phyloP scores from a whole-genome alignment of 2,797 vertebrate species.

The Bovichtus diacanthus region DNA sequence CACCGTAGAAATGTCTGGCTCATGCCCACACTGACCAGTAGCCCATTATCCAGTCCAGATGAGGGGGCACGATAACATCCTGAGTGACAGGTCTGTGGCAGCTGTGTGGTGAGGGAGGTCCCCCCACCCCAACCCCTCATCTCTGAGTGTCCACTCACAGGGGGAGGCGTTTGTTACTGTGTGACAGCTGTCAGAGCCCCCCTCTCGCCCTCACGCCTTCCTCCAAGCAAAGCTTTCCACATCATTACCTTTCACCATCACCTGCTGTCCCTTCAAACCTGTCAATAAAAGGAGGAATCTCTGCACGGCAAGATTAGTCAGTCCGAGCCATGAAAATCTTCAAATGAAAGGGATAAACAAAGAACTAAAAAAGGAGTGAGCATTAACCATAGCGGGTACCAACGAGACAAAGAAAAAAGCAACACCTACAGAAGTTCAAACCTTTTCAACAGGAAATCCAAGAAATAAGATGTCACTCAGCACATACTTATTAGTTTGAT shows the following conservation, averaged over 20 bases:
- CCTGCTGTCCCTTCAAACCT: slow-evolving; percentile 51
- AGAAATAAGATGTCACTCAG: neutral
- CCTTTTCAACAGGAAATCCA: neutral
- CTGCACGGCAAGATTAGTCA: slow-evolving; percentile 5
- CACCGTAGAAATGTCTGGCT: slow-evolving; percentile 9
- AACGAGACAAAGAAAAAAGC: neutral
- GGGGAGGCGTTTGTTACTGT: slow-evolving; percentile 69
- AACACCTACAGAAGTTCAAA: slow-evolving; percentile 12
- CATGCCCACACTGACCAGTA: slow-evolving; percentile 41
- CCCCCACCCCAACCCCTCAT: slow-evolving; percentile 7
- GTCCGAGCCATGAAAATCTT: neutral
- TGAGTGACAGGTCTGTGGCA: slow-evolving; percentile 77
- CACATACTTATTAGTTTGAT: neutral
- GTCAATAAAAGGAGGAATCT: slow-evolving; percentile 25
- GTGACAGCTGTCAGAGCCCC: slow-evolving; percentile 75
- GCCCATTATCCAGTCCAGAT: slow-evolving; percentile 67
- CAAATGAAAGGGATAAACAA: neutral
- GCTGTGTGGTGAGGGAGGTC: slow-evolving; percentile 65
- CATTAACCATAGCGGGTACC: neutral
- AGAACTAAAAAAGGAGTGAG: neutral
- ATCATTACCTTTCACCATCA: slow-evolving; percentile 65
- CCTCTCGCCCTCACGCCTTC: slow-evolving; percentile 43
- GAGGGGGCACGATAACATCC: slow-evolving; percentile 54
- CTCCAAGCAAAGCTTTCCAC: slow-evolving; percentile 64
- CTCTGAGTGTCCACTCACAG: slow-evolving; percentile 60